Percentiles rank a stretch among this genome's conserved stretches.
These are phyloP conservation scores for Scortum barcoo DNA, from an alignment of 2,113 vertebrate species.

Conservation along the genomic window DNA sequence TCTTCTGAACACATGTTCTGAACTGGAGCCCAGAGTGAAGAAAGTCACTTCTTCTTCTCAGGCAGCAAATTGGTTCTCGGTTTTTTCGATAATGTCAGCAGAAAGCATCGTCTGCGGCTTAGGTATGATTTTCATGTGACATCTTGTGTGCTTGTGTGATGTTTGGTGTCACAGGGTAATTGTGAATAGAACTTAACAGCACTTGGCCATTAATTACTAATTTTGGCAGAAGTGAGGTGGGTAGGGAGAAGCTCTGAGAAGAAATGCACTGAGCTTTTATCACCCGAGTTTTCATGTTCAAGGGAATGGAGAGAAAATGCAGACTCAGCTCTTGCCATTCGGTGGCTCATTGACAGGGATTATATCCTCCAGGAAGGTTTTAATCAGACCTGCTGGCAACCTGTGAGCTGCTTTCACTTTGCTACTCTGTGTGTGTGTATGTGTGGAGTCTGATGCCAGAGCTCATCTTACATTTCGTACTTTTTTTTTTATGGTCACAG, in stretches of 20 bases:
- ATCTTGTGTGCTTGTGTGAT: not conserved
- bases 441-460: not conserved
- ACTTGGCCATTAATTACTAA: not conserved
- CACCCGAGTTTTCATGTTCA: constrained; percentile 24
- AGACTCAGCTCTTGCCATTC: constrained; percentile 34
- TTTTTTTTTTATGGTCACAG: constrained; percentile 10
- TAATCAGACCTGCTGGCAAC: constrained; percentile 43
- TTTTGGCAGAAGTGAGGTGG: not conserved
- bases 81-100: not conserved
- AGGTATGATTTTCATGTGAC: not conserved
- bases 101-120: not conserved
- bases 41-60: not conserved
- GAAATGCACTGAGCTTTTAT: constrained; percentile 4
- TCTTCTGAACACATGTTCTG: not conserved
- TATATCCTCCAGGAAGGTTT: constrained; percentile 36
- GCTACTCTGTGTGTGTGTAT: not conserved
- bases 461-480: not conserved
- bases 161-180: not conserved
- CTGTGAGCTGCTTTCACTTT: constrained; percentile 29
- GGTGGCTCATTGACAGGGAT: constrained; percentile 2
- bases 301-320: not conserved
- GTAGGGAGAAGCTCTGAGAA: not conserved
- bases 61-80: not conserved
- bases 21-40: not conserved
- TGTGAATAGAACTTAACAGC: too few species aligned